phyloP scores from a whole-genome alignment of 2,888 invertebrate species.

The Habroteleia sp. region DNA sequence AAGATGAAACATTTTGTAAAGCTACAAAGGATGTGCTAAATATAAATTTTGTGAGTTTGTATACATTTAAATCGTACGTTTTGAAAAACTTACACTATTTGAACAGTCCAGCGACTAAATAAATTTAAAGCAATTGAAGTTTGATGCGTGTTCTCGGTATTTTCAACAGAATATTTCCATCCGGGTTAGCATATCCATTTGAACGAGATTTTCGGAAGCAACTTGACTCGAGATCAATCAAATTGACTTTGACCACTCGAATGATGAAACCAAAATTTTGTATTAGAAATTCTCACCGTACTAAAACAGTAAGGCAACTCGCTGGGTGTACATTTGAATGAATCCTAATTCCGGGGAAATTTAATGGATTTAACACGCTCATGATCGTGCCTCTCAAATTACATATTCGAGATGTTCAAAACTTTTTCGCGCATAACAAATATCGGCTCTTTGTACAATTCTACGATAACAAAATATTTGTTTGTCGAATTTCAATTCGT shows the following conservation, averaged over 20 bases:
- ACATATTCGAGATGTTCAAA: constrained; percentile 32
- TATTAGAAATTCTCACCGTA: constrained; percentile 29
- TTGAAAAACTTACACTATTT: no score
- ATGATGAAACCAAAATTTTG: constrained; percentile 30
- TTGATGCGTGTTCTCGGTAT: no score
- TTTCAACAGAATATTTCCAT: constrained; percentile 4
- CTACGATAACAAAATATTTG: not conserved
- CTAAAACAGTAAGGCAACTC: constrained; percentile 33
- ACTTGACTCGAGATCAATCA: constrained; percentile 28
- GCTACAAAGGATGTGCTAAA: no score
- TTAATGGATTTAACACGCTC: constrained; percentile 36
- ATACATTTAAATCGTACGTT: no score
- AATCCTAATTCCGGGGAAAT: constrained; percentile 25
- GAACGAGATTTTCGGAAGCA: constrained; percentile 6
- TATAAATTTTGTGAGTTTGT: no score
- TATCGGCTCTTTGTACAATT: constrained; percentile 8
- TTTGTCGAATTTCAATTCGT: no score
- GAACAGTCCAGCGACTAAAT: no score
- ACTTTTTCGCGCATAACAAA: constrained; percentile 15
- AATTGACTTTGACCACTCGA: constrained; percentile 28
- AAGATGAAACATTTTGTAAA: no score
- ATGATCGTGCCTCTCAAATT: constrained; percentile 29
- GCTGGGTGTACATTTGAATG: constrained; percentile 35
- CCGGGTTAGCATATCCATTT: constrained; percentile 11
- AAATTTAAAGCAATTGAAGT: no score